Conservation (phyloP, 2,113 vertebrate species). For the Petaurus breviceps region DNA sequence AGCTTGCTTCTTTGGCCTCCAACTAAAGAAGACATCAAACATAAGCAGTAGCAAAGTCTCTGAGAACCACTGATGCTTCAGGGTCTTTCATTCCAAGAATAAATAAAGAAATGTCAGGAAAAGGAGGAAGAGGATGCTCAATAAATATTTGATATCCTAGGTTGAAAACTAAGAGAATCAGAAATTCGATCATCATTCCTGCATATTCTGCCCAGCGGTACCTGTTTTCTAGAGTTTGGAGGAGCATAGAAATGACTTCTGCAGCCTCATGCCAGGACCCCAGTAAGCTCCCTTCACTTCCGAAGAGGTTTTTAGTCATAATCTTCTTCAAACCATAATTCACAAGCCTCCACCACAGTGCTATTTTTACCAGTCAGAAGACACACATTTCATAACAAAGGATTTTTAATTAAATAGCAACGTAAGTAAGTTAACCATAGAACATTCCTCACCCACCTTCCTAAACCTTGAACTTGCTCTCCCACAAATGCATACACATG, state of each 20-base stretch:
- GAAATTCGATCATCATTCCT: background rate
- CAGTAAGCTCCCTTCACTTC: background rate
- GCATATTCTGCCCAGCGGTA: background rate
- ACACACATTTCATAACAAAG: background rate
- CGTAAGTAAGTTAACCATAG: background rate
- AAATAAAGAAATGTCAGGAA: conserved; percentile 48
- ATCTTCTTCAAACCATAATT: background rate
- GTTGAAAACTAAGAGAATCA: conserved; percentile 50
- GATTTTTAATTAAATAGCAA: background rate
- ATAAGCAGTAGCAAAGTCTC: conserved; percentile 66
- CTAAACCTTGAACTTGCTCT: background rate
- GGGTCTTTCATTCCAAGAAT: conserved; percentile 66
- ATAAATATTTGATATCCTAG: conserved; percentile 40
- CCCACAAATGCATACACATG: background rate
- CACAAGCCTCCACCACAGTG: background rate
- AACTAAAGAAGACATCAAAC: conserved; percentile 57
- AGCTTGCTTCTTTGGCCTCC: conserved; percentile 63
- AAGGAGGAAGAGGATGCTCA: conserved; percentile 26
- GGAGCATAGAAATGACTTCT: background rate
- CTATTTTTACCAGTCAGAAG: background rate
- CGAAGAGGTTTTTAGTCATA: background rate
- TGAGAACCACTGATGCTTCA: conserved; percentile 48
- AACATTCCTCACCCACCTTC: background rate
- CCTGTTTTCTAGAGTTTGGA: background rate
- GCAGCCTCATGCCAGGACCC: background rate